Conservation (phyloP, 2,113 vertebrate genomes). For the Octodon degus region DNA sequence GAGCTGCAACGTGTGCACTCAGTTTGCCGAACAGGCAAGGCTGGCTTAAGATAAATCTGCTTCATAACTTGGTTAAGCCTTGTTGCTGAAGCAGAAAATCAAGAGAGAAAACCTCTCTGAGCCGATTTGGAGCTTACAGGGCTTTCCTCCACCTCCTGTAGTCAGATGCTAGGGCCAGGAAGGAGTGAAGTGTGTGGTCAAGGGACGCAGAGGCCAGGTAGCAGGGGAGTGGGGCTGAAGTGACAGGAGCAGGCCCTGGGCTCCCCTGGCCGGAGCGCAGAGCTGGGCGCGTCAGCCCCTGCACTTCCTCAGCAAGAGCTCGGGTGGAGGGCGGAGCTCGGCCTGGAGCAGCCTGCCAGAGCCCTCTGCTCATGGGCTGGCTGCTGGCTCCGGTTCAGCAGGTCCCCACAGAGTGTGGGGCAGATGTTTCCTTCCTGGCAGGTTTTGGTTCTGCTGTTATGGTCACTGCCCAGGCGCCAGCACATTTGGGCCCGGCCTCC, state of each 20-base stretch:
- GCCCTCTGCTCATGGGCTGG: too few relatives aligned
- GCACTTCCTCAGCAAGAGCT: not conserved
- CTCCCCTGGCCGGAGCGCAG: too few relatives aligned
- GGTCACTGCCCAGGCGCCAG: too few relatives aligned
- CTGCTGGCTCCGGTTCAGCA: too few relatives aligned
- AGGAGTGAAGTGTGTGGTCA: not conserved
- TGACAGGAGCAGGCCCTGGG: too few relatives aligned
- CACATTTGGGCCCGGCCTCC: too few relatives aligned
- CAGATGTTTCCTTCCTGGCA: too few relatives aligned
- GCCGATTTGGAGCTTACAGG: not conserved
- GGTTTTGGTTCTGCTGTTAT: too few relatives aligned
- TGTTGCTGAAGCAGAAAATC: not conserved
- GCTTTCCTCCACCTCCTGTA: not conserved
- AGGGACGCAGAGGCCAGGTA: too few relatives aligned
- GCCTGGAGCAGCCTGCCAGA: too few relatives aligned
- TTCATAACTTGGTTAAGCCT: not conserved
- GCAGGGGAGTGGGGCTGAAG: not conserved
- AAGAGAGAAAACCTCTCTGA: not conserved
- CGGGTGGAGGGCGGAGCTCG: not conserved
- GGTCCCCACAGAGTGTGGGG: too few relatives aligned
- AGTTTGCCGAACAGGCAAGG: not conserved
- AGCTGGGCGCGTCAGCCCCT: not conserved
- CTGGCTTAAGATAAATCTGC: not conserved
- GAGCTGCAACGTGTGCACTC: not conserved
- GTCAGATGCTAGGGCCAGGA: not conserved